Evolutionary conservation across 2,888 invertebrate species (phyloP).

Genomic region (Rotaria socialis): DNA sequence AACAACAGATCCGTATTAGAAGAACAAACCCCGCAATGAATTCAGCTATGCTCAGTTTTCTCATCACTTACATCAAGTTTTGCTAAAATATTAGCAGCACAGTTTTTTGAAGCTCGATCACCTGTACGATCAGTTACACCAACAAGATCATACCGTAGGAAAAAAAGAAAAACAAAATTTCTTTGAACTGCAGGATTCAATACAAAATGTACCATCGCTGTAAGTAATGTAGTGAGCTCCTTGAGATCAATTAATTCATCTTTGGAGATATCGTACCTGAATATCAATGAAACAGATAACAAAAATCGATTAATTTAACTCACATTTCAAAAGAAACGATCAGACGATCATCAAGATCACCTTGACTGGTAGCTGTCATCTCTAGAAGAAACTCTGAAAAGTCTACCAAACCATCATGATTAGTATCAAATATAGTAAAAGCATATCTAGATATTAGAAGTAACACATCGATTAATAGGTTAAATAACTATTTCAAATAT

Average conservation of each 20-base stretch:
- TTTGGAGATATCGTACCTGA: background rate
- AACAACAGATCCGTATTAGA: background rate
- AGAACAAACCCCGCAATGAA: background rate
- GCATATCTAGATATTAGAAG: conserved; percentile 10
- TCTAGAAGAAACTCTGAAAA: conserved; percentile 13
- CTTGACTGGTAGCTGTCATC: background rate
- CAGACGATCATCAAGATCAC: background rate
- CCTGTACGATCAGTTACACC: conserved; percentile 31
- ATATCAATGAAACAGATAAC: background rate
- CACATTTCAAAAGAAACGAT: background rate
- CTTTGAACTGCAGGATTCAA: too few relatives aligned
- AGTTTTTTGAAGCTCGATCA: background rate
- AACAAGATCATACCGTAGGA: conserved; percentile 10
- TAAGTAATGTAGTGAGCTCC: background rate
- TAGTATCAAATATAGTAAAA: background rate
- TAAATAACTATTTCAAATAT: too few relatives aligned
- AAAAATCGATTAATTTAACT: background rate
- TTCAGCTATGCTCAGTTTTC: background rate
- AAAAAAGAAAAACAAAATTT: background rate
- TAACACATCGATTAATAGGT: too few relatives aligned
- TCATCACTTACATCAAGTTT: conserved; percentile 1
- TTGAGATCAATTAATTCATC: background rate
- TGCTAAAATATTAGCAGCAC: background rate
- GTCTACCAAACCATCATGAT: conserved; percentile 7
- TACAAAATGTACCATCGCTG: conserved; percentile 26